Conservation (phyloP, 2,113 vertebrate species). For the Hypomesus transpacificus region DNA sequence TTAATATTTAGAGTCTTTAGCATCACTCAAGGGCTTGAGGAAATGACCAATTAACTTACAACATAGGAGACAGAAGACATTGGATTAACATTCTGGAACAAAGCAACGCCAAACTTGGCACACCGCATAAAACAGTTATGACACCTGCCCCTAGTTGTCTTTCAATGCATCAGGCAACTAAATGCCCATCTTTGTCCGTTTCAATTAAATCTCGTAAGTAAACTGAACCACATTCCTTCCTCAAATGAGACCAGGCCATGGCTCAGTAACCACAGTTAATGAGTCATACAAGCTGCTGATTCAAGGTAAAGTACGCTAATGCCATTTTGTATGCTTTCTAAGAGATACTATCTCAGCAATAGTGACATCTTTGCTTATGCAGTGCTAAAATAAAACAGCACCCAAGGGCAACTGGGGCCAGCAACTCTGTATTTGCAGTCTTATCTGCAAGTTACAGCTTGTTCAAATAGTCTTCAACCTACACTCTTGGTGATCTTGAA, state of each 20-base stretch:
- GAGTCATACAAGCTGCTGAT: slow-evolving; percentile 59
- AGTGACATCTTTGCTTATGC: slow-evolving; percentile 50
- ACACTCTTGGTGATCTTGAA: slow-evolving; percentile 33
- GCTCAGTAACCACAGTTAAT: slow-evolving; percentile 51
- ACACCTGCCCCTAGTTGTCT: slow-evolving; percentile 13
- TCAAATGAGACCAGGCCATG: slow-evolving; percentile 32
- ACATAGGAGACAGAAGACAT: neutral
- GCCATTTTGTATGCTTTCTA: slow-evolving; percentile 36
- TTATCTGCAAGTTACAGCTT: slow-evolving; percentile 58
- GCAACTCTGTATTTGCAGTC: slow-evolving; percentile 39
- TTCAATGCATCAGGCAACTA: slow-evolving; percentile 30
- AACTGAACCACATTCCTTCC: slow-evolving; percentile 38
- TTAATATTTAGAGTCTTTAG: neutral
- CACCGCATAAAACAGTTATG: neutral
- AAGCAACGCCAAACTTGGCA: neutral
- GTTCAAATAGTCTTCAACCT: slow-evolving; percentile 39
- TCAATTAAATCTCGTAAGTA: slow-evolving; percentile 39
- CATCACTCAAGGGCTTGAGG: neutral
- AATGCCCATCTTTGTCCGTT: slow-evolving; percentile 38
- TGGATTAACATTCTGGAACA: neutral
- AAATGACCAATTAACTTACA: neutral
- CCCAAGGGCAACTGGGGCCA: slow-evolving; percentile 31
- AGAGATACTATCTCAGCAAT: slow-evolving; percentile 50
- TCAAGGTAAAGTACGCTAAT: slow-evolving; percentile 59
- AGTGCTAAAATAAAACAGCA: slow-evolving; percentile 48